Base-by-base conservation (phyloP, 2,797 vertebrate species). In the Uromys caudimaculatus region DNA sequence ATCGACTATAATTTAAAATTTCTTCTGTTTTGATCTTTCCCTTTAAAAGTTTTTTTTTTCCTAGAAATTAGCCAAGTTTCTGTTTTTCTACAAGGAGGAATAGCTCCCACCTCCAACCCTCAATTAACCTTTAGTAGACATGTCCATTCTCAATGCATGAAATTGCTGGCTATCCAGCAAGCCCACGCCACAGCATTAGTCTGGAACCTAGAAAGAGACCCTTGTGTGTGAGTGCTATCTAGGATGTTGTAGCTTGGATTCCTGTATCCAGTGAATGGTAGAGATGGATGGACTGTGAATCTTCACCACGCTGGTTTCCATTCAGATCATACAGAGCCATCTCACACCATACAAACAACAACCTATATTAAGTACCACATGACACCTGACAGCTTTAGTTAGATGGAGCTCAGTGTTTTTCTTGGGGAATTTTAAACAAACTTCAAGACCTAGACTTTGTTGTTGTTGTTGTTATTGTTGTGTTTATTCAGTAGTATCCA, bases 31-130 rank as follows among this genome's bases (percentile, higher is more conserved):
- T 75, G 8, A 50, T 83, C 41, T 90, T 95, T 50, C n/a, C 32
- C 16, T 76, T 24, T 2, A 21, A 64, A 81, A 38, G 13, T 84
- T 93, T 94, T 89, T 21, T 75, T 44, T 14, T 24, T 52, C 35
- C n/a, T 83, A 88, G 23, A 97, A 94, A 93, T 67, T 93, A 78
- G 84, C 16, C 64, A 12, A 23, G 81, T 93, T 83, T 94, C 54
- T 83, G 60, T 90, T 95, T 94, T 91, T 35, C 62, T 92, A 58
- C 75, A 91, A 60, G 90, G 38, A 91, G 52, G 92, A 95, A 90
- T 19, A 89, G n/a, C 23, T 69, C 11, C 79, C 24, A 52, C 44
- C 64, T n/a, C 8, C 35, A n/a, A n/a, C 16, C 54, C 29, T 56
- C 84, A 87, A 14, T 83, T 58, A 89, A 62, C 24, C 69, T 27